phyloP scores from a whole-genome alignment of 2,797 vertebrate genomes.

The Gila robusta region DNA sequence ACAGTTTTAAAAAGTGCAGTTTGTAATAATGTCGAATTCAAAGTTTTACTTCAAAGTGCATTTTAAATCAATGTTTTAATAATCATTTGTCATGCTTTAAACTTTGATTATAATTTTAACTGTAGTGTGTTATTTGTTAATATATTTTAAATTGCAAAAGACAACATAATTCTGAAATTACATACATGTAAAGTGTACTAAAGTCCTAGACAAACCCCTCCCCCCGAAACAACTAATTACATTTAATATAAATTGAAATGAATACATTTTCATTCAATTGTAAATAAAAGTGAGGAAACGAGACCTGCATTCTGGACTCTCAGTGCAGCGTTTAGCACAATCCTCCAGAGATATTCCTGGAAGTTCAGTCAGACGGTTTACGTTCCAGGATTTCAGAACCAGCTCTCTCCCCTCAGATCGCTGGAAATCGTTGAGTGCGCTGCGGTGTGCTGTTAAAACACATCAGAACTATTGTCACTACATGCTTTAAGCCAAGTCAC shows the following conservation, averaged over 20 bases:
- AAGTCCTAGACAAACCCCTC: not conserved
- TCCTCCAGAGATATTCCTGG: constrained; percentile 78
- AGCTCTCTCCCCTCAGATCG: constrained; percentile 87
- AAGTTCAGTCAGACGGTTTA: constrained; percentile 65
- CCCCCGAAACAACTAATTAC: not conserved
- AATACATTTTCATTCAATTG: not conserved
- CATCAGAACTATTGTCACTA: not conserved
- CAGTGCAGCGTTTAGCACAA: constrained; percentile 84
- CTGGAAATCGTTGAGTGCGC: constrained; percentile 92
- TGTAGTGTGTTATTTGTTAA: not conserved
- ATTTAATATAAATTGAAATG: not conserved
- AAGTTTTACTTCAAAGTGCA: not conserved
- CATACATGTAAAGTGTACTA: not conserved
- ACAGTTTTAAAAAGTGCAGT: not conserved
- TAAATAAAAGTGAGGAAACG: not conserved
- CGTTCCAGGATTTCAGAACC: constrained; percentile 74
- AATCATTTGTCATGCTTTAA: not conserved
- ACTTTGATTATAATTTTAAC: not conserved
- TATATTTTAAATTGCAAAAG: not conserved
- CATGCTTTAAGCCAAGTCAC: not conserved
- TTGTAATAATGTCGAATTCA: not conserved
- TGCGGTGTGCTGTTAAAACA: constrained; percentile 80
- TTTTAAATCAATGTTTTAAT: constrained; percentile 8
- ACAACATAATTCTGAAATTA: not conserved
- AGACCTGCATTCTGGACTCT: constrained; percentile 85